phyloP scores from a whole-genome alignment of 2,888 invertebrate genomes.

The Lasioglossum malachurum region DNA sequence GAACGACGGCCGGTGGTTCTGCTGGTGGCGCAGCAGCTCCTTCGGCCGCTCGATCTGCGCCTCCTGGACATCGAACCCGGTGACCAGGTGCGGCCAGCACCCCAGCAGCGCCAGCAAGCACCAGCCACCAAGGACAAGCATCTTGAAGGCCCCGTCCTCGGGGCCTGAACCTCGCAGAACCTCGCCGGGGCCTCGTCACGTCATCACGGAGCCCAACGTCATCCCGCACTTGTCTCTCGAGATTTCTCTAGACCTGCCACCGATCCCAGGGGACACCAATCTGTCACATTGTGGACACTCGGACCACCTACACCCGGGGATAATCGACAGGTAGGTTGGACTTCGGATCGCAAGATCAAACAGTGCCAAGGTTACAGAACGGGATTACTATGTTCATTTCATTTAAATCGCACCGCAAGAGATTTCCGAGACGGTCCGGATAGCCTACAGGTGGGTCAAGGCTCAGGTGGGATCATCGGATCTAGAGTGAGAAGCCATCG shows the following conservation, averaged over 20 bases:
- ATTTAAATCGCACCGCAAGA: neutral
- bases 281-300: neutral
- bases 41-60: slow-evolving; percentile 73
- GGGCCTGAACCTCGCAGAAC: neutral
- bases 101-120: slow-evolving; percentile 58
- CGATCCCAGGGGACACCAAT: neutral
- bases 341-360: neutral
- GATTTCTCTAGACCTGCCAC: neutral
- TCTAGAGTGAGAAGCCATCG: slow-evolving; percentile 1
- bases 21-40: slow-evolving; percentile 79
- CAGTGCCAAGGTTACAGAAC: neutral
- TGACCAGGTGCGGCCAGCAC: slow-evolving; percentile 45
- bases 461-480: slow-evolving; percentile 43
- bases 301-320: neutral
- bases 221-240: neutral
- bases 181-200: slow-evolving; percentile 18
- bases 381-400: neutral
- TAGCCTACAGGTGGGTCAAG: neutral
- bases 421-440: neutral
- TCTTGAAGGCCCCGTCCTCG: slow-evolving; percentile 45
- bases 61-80: slow-evolving; percentile 53
- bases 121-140: slow-evolving; percentile 62
- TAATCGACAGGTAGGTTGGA: neutral
- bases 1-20: slow-evolving; percentile 78
- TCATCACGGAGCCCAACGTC: neutral